Percentiles rank a stretch among this genome's conserved stretches.
Evolutionary conservation across 2,888 invertebrate species (phyloP).

Genomic region (Conomelus anceps): DNA sequence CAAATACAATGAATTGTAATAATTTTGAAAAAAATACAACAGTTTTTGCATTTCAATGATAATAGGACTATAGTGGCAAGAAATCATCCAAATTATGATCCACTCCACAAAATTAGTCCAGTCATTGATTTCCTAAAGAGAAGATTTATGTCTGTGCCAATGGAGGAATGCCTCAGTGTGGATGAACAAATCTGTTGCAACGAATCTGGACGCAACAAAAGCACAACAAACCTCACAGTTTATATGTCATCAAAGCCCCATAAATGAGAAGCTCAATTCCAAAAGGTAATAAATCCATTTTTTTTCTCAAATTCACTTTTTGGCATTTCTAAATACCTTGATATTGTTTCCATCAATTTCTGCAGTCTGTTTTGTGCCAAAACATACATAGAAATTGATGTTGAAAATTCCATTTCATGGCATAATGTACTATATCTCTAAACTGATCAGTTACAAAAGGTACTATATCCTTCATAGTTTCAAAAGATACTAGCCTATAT

Average conservation of each 20-base stretch:
- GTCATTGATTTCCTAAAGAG: neutral
- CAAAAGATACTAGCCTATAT: neutral
- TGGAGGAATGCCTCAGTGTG: neutral
- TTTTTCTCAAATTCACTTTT: neutral
- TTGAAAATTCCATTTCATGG: neutral
- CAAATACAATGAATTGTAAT: no score
- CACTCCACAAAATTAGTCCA: neutral
- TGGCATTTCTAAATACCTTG: neutral
- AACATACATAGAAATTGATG: neutral
- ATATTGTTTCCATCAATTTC: neutral
- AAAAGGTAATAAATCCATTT: neutral
- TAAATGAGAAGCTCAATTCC: neutral
- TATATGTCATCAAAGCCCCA: no score
- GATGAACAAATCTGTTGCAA: no score
- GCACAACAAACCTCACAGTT: no score
- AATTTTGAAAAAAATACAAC: no score
- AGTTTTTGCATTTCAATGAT: neutral
- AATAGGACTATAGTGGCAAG: neutral
- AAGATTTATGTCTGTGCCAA: neutral
- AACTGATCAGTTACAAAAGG: neutral
- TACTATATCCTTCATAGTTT: neutral
- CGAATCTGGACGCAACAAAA: no score
- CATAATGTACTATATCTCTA: neutral
- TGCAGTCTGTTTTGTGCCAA: neutral
- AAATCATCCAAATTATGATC: neutral